A percentile compares a stretch with the other conserved stretches of the same genome.
Evolutionary conservation across 2,888 invertebrate genomes (phyloP).

Genomic region (Amblyjoppa proteus): DNA sequence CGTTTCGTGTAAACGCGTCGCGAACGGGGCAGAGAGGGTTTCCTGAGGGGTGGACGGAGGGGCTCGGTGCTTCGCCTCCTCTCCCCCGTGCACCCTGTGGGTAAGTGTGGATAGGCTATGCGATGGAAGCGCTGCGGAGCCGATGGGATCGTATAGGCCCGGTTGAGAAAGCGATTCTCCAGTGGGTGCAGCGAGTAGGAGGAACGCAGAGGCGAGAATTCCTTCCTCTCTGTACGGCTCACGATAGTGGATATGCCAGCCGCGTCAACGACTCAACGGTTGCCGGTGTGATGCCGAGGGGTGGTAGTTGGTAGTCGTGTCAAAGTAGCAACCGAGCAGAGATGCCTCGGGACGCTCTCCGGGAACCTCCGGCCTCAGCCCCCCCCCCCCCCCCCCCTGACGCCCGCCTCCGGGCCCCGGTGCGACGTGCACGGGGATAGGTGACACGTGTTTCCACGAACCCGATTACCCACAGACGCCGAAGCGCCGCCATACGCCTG

Average conservation of each 20-base stretch:
- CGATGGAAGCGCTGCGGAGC: constrained; percentile 16
- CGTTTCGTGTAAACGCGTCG: constrained; percentile 82
- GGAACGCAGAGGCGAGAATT: constrained; percentile 34
- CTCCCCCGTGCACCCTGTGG: constrained; percentile 21
- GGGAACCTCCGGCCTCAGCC: constrained; percentile 27
- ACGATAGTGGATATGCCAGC: constrained; percentile 55
- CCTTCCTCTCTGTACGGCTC: constrained; percentile 28
- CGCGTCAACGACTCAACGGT: constrained; percentile 50
- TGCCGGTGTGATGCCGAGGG: constrained; percentile 49
- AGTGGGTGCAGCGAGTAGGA: constrained; percentile 20
- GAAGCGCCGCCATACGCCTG: constrained; percentile 55
- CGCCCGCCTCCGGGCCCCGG: not conserved
- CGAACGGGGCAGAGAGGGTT: constrained; percentile 71
- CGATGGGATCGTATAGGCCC: constrained; percentile 4
- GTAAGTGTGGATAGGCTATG: constrained; percentile 19
- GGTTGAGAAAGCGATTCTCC: constrained; percentile 33
- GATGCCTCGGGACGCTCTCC: constrained; percentile 54
- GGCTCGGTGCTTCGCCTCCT: constrained; percentile 24
- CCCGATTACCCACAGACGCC: constrained; percentile 80
- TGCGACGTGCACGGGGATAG: constrained; percentile 38
- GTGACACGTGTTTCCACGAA: constrained; percentile 82
- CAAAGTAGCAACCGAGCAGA: constrained; percentile 61
- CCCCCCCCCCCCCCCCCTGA: not conserved
- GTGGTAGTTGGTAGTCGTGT: constrained; percentile 63
- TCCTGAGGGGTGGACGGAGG: constrained; percentile 71